Conservation (phyloP, 2,888 invertebrate species). For the Ennomos quercinarius region DNA sequence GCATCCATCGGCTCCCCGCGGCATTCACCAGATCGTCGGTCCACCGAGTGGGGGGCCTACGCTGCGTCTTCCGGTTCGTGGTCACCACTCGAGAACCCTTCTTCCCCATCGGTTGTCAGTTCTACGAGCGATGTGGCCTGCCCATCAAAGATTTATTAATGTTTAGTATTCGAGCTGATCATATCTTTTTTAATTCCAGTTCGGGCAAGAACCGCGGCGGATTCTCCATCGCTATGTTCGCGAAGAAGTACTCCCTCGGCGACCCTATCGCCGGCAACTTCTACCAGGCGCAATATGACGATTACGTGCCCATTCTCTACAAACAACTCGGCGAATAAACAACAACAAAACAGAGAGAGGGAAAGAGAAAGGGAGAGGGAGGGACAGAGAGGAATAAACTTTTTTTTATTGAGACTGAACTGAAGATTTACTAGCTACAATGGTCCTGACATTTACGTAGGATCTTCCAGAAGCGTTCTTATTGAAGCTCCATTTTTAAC, state of each 20-base stretch:
- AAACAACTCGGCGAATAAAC: slow-evolving; percentile 70
- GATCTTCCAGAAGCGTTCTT: neutral
- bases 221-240: slow-evolving; percentile 86
- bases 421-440: neutral
- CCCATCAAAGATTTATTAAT: too few species aligned
- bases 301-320: slow-evolving; percentile 88
- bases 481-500: neutral
- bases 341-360: neutral
- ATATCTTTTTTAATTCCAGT: slow-evolving; percentile 51
- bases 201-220: slow-evolving; percentile 69
- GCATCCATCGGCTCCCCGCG: too few species aligned
- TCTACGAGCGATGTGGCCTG: too few species aligned
- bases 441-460: too few species aligned
- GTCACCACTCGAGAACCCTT: too few species aligned
- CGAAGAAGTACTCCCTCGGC: slow-evolving; percentile 89
- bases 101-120: too few species aligned
- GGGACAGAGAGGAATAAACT: too few species aligned
- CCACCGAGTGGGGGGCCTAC: too few species aligned
- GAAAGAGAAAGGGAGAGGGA: too few species aligned
- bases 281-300: slow-evolving; percentile 92
- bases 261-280: slow-evolving; percentile 93
- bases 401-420: too few species aligned
- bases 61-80: too few species aligned
- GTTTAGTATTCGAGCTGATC: neutral
- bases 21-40: too few species aligned